Evolutionary conservation across 2,888 invertebrate genomes (phyloP).

Genomic region (Ceriagrion tenellum): DNA sequence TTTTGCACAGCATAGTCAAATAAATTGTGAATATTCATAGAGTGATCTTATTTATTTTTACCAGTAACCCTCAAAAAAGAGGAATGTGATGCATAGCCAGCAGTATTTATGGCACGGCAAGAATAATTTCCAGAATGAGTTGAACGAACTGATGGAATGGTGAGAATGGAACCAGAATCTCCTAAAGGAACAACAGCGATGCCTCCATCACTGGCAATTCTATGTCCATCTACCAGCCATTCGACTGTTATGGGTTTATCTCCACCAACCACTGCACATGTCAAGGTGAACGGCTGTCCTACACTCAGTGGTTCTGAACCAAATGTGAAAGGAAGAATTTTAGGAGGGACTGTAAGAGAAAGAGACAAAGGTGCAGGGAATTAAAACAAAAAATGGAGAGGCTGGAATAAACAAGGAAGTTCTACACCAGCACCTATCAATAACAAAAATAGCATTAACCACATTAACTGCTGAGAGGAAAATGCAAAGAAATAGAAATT

Average conservation of each 20-base stretch:
- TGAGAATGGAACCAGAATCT: constrained; percentile 76
- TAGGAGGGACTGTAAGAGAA: constrained; percentile 60
- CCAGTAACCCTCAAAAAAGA: constrained; percentile 88
- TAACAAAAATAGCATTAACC: no score
- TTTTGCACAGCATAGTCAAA: neutral
- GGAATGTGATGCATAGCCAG: constrained; percentile 85
- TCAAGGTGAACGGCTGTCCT: constrained; percentile 73
- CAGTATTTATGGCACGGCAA: constrained; percentile 77
- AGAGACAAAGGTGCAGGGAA: neutral
- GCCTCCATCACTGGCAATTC: constrained; percentile 72
- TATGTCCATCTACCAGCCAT: constrained; percentile 73
- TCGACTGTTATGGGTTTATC: constrained; percentile 73
- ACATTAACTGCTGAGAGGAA: neutral
- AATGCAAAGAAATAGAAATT: neutral
- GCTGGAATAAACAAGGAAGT: constrained; percentile 9
- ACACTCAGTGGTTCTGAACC: constrained; percentile 74
- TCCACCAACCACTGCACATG: constrained; percentile 70
- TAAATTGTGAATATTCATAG: neutral
- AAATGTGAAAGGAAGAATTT: constrained; percentile 71
- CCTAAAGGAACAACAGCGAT: constrained; percentile 71
- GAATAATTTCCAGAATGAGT: constrained; percentile 72
- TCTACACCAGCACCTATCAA: neutral
- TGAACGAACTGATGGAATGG: constrained; percentile 68
- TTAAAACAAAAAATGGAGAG: neutral
- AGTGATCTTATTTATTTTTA: constrained; percentile 74